Percentiles rank a stretch among this genome's conserved stretches.
These are phyloP conservation scores for Drosophila murphyi DNA, from an alignment of 1,140 invertebrate species.

Conservation along the genomic window DNA sequence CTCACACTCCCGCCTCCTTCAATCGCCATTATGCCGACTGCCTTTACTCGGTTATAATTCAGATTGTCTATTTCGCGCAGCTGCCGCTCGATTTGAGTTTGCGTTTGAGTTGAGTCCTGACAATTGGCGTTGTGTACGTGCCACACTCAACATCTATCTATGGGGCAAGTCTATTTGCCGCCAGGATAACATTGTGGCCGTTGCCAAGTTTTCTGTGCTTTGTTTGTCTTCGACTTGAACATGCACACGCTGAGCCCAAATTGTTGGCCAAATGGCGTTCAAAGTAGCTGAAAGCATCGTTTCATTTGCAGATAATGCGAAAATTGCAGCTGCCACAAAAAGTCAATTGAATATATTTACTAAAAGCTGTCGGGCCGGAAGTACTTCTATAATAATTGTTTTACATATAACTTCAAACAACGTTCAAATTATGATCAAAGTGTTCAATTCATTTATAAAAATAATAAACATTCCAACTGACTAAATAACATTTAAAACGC, in stretches of 20 bases:
- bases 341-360: constrained; percentile 10
- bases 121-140: constrained; percentile 64
- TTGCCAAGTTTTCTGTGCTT: constrained; percentile 60
- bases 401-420: too few relatives aligned
- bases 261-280: constrained; percentile 41
- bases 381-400: too few relatives aligned
- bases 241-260: constrained; percentile 34
- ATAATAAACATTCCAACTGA: too few relatives aligned
- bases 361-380: neutral
- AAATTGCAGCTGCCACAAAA: constrained; percentile 1
- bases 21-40: constrained; percentile 14
- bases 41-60: constrained; percentile 63
- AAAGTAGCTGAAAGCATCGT: constrained; percentile 41
- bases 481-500: too few relatives aligned
- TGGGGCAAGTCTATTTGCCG: constrained; percentile 46
- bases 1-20: constrained; percentile 61
- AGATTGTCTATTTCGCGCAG: constrained; percentile 81
- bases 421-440: neutral
- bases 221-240: constrained; percentile 54
- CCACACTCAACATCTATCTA: constrained; percentile 34
- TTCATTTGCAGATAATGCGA: constrained; percentile 17
- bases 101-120: constrained; percentile 43
- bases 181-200: constrained; percentile 28
- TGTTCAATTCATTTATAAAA: neutral
- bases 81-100: constrained; percentile 76